These are phyloP conservation scores for Tachina fera DNA, from an alignment of 2,888 invertebrate genomes.

Conservation along the genomic window DNA sequence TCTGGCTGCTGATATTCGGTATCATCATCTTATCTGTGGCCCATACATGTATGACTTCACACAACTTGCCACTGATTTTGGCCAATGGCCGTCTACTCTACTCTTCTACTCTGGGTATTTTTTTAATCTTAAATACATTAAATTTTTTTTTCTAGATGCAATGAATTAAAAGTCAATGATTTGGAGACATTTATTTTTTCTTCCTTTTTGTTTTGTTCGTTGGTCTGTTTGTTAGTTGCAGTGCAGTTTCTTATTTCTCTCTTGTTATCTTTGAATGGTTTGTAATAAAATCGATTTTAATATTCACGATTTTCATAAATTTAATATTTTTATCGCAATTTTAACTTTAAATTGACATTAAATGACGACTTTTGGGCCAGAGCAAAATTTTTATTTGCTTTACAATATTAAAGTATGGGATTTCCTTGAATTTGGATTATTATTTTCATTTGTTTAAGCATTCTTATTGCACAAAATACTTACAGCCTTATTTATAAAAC, in stretches of 20 bases:
- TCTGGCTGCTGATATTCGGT: neutral
- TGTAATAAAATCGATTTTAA: slow-evolving; percentile 74
- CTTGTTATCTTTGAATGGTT: slow-evolving; percentile 67
- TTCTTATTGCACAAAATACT: too few species aligned
- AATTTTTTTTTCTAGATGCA: slow-evolving; percentile 7
- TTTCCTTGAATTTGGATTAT: slow-evolving; percentile 41
- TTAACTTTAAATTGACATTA: slow-evolving; percentile 53
- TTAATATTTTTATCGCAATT: slow-evolving; percentile 65
- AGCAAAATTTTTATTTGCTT: slow-evolving; percentile 8
- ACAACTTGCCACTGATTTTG: slow-evolving; percentile 53
- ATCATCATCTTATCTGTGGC: slow-evolving; percentile 50
- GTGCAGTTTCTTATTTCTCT: slow-evolving; percentile 19
- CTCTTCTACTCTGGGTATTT: neutral
- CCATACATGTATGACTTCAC: slow-evolving; percentile 28
- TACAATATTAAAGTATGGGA: slow-evolving; percentile 14
- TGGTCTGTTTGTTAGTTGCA: neutral
- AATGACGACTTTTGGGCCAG: slow-evolving; percentile 35
- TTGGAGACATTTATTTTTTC: slow-evolving; percentile 12
- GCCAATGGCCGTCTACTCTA: neutral
- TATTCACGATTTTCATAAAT: slow-evolving; percentile 69
- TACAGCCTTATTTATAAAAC: too few species aligned
- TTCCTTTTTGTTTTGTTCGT: neutral
- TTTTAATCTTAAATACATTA: slow-evolving; percentile 29
- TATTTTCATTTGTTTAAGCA: neutral
- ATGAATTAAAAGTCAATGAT: slow-evolving; percentile 20